These are phyloP conservation scores for Xyrauchen texanus DNA, from an alignment of 2,113 vertebrate species.

Conservation along the genomic window DNA sequence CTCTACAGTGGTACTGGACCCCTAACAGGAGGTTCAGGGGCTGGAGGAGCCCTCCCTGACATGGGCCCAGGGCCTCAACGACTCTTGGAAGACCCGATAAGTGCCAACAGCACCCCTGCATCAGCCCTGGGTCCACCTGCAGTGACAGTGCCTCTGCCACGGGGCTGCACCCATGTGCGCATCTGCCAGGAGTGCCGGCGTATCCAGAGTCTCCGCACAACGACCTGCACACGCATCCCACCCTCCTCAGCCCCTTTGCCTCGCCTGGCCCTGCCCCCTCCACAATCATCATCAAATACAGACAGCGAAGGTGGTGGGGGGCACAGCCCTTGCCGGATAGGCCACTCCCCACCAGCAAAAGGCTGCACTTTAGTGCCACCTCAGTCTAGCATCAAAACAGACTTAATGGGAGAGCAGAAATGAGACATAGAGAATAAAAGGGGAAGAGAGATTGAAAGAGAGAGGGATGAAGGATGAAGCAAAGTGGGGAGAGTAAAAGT, in stretches of 20 bases:
- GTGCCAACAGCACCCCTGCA: constrained; percentile 67
- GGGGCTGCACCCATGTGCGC: constrained; percentile 74
- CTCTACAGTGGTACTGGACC: constrained; percentile 80
- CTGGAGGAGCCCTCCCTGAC: constrained; percentile 62
- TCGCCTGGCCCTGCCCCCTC: constrained; percentile 57
- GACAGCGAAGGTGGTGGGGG: constrained; percentile 72
- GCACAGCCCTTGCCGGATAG: constrained; percentile 70
- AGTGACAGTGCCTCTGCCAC: constrained; percentile 54
- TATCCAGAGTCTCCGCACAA: constrained; percentile 85
- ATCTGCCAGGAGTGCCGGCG: constrained; percentile 87
- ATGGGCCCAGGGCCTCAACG: constrained; percentile 82
- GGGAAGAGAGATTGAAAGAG: background rate
- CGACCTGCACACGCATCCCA: constrained; percentile 64
- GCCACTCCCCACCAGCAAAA: constrained; percentile 68
- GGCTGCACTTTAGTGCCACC: constrained; percentile 77
- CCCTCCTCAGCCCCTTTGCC: constrained; percentile 64
- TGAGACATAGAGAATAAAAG: constrained; percentile 50
- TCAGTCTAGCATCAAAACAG: constrained; percentile 81
- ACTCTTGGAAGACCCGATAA: constrained; percentile 82
- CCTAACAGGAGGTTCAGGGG: constrained; percentile 71
- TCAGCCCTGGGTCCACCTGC: constrained; percentile 66
- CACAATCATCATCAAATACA: constrained; percentile 64
- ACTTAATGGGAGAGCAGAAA: constrained; percentile 71
- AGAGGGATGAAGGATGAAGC: background rate
- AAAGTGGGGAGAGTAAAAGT: background rate